phyloP scores from a whole-genome alignment of 2,113 vertebrate species.

The Chascanopsetta lugubris region DNA sequence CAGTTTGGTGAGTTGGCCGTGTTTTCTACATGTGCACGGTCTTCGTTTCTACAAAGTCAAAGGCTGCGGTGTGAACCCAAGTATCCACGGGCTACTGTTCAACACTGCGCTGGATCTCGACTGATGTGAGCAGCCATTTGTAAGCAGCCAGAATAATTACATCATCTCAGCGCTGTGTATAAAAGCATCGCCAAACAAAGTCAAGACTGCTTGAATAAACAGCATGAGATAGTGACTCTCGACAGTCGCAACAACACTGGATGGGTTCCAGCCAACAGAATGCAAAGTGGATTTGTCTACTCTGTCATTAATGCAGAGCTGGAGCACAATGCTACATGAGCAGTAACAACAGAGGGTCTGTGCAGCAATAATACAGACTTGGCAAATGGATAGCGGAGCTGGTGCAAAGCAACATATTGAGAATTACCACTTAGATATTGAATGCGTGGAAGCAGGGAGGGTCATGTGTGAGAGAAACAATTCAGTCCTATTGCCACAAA shows the following conservation, averaged over 20 bases:
- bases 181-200: background rate
- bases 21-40: background rate
- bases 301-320: background rate
- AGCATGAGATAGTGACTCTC: background rate
- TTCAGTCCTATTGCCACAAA: too few species aligned
- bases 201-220: background rate
- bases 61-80: background rate
- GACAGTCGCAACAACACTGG: background rate
- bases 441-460: background rate
- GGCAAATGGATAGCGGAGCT: background rate
- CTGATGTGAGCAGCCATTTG: conserved; percentile 1
- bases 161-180: background rate
- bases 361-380: background rate
- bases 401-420: background rate
- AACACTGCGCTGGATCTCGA: background rate
- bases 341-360: background rate
- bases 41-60: conserved; percentile 1
- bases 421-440: background rate
- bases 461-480: too few species aligned
- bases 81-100: background rate
- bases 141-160: conserved; percentile 3
- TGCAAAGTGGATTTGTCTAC: background rate
- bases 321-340: background rate
- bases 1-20: background rate
- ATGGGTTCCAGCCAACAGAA: background rate